Base-by-base conservation (phyloP, 2,888 invertebrate species). In the Physocephala rufipes region DNA sequence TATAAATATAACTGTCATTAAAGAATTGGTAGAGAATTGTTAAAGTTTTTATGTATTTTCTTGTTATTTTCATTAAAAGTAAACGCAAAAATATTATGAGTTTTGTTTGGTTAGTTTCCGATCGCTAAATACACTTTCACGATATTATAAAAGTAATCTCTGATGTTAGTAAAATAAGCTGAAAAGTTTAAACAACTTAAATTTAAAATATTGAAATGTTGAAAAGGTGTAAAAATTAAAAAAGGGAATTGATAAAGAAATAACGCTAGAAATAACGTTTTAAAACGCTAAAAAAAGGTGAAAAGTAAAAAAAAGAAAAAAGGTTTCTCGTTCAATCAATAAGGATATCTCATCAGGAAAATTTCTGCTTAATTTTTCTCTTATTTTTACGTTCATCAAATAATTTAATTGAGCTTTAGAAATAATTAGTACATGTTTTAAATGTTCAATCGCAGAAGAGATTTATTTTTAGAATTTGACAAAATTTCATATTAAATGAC, bases 381-480 rank as follows among this genome's bases (percentile, higher is more conserved):
- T n/a, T 7, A 16, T 55, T 55, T 24, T 55, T 55, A 26, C 3
- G 21, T 55, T 36, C 36, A 36, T 4, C 36, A 36, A 36, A 4
- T 36, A 36, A 36, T 7, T 36, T 36, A 36, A 36, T 9, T 36
- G 9, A 36, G 36, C 36, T 9, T 36, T 36, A 9, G 9, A 66
- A 72, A 70, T 30, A 45, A 64, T 43, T 24, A 67, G 43, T 62
- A 51, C 45, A 51, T 51, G 30, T 67, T 63, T 70, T 36, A 58
- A 65, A 64, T 68, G 55, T 70, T 47, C 67, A 59, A 74, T 72
- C 49, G 67, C 64, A 72, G 68, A 72, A 70, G 67, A 71, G 72
- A 73, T 74, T 74, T 74, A 74, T 74, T 74, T 75, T 53, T 74
- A 66, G 15, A 72, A 74, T 74, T 76, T 75, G 75, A 78, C 74